Base-by-base conservation (phyloP, 2,888 invertebrate species). In the Cecidostiba fungosa region DNA sequence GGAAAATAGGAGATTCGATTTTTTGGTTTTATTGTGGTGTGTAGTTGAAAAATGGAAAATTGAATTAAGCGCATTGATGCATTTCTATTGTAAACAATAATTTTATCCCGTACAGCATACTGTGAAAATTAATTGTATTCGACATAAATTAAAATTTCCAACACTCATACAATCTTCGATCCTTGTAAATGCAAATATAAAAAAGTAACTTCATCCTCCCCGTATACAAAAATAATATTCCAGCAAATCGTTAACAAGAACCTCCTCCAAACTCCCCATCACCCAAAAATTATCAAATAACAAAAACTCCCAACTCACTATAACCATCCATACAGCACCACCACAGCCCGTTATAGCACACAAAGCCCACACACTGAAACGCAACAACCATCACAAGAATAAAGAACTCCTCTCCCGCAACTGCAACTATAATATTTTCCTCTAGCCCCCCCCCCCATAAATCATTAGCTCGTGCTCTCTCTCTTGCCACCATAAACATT, bases 401-500 rank as follows among this genome's bases (percentile, higher is more conserved):
- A 72, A 23, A 72, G 39, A n/a, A 36, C 32, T 29, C 69, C 69
- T 36, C 23, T 1, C 12, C 72, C 4, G n/a, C n/a, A 23, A 12
- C 39, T 39, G 39, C 72, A 39, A 23, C 39, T 23, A n/a, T 10
- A 72, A 72, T 72, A 72, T 72, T 72, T 72, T 43, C 72, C 66
- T 29, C 29, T 43, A 74, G 16, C 32, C 29, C 23, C 50, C 39
- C 32, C 29, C 23, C 50, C 39, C 29, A 23, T 50, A 74, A 74
- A 50, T 74, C 50, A 50, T 74, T 26, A 29, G 23, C 39, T 85
- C 77, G 74, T 66, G 77, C 80, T 77, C 80, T 79, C 87, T 77
- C 69, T 78, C 39, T 26, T 1, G 59, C 43, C 59, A n/a, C 12
- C 66, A 39, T 43, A 78, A 62, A 78, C 36, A 77, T 26, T 29